A percentile compares a stretch with the other conserved stretches of the same genome.
Conservation (phyloP, 2,888 invertebrate species). For the Clostera curtula region DNA sequence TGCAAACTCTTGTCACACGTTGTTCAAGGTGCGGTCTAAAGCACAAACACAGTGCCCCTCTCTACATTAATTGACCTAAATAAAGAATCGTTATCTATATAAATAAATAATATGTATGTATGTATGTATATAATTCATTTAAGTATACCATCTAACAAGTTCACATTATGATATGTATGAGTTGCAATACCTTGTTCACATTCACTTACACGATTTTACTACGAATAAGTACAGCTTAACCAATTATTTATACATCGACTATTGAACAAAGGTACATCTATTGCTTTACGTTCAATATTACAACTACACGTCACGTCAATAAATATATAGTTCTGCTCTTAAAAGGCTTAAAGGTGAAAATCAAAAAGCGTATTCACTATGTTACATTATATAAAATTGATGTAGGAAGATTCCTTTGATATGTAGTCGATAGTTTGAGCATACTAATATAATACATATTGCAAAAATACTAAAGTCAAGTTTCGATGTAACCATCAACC, state of each 20-base stretch:
- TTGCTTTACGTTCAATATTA: constrained; percentile 32
- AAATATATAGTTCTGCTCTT: constrained; percentile 16
- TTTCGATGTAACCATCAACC: constrained; percentile 37
- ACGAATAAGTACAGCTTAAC: constrained; percentile 44
- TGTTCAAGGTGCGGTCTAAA: constrained; percentile 28
- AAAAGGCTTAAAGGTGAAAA: constrained; percentile 11
- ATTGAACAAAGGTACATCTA: constrained; percentile 34
- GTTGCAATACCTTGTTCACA: constrained; percentile 35
- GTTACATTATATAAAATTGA: constrained; percentile 33
- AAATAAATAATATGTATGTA: constrained; percentile 31
- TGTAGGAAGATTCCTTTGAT: constrained; percentile 38
- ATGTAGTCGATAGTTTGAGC: constrained; percentile 33
- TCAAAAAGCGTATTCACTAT: constrained; percentile 10
- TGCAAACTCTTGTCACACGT: constrained; percentile 8
- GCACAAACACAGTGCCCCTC: constrained; percentile 37
- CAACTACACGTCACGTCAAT: constrained; percentile 15
- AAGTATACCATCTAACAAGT: constrained; percentile 39
- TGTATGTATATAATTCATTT: constrained; percentile 32
- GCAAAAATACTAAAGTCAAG: constrained; percentile 28
- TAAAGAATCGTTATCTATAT: constrained; percentile 64
- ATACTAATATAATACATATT: constrained; percentile 24
- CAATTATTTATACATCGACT: constrained; percentile 40
- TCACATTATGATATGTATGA: constrained; percentile 65
- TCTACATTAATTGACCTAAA: constrained; percentile 71
- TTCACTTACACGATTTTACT: constrained; percentile 26